phyloP scores from a whole-genome alignment of 64 coral and sea anemone genomes.

The Catalaphyllia jardinei region DNA sequence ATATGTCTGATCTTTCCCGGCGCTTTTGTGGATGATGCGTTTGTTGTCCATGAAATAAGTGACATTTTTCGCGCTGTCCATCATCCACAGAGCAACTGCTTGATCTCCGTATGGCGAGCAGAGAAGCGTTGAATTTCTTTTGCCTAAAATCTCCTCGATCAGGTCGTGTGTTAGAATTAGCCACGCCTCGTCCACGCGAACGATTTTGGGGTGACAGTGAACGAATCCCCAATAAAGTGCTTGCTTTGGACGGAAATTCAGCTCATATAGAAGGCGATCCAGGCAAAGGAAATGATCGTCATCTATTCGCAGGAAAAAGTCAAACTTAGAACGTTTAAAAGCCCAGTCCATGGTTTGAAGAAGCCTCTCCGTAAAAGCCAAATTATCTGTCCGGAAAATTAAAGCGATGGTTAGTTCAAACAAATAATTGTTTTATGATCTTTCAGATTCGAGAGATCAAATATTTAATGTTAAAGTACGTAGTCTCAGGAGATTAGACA shows the following conservation, averaged over 20 bases:
- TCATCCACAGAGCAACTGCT: conserved; percentile 94
- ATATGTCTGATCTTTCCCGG: conserved; percentile 71
- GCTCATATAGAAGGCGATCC: conserved; percentile 80
- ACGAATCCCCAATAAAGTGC: conserved; percentile 94
- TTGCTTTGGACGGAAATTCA: conserved; percentile 54
- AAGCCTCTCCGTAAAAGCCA: conserved; percentile 85
- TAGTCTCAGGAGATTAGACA: too few species aligned
- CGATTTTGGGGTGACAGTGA: conserved; percentile 80
- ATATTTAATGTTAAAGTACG: too few species aligned
- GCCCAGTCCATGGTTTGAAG: conserved; percentile 86
- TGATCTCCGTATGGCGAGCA: conserved; percentile 94
- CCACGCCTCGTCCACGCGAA: conserved; percentile 97
- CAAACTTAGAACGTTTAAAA: conserved; percentile 39
- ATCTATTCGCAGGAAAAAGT: conserved; percentile 91
- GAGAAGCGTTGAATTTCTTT: conserved; percentile 65
- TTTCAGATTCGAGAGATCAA: too few species aligned
- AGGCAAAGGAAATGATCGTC: conserved; percentile 97
- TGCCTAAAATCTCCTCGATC: conserved; percentile 74
- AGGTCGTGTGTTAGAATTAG: conserved; percentile 78
- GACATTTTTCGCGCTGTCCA: conserved; percentile 67
- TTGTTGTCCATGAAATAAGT: conserved; percentile 98
- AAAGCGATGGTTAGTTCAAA: background rate
- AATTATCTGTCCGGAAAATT: conserved; percentile 43
- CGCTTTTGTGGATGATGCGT: conserved; percentile 93
- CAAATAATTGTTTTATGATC: too few species aligned